phyloP scores from a whole-genome alignment of 1,140 invertebrate genomes.

The Zaprionus kolodkinae region DNA sequence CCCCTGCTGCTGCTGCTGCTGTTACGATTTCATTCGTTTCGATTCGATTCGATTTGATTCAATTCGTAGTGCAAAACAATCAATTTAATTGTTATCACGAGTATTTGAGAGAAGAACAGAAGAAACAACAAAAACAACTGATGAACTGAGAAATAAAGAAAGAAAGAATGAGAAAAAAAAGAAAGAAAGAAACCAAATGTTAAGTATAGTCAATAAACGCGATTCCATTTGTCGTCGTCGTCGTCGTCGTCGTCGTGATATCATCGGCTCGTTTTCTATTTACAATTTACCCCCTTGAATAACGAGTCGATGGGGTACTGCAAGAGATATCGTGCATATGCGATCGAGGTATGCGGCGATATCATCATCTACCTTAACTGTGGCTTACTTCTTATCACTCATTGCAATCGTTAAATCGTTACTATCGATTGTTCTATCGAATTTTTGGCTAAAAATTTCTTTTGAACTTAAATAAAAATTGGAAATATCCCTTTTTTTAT shows the following conservation, averaged over 20 bases:
- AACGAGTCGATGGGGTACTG: background rate
- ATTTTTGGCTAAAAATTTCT: background rate
- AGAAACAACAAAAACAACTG: constrained; percentile 29
- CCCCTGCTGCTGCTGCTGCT: background rate
- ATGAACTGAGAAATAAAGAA: constrained; percentile 23
- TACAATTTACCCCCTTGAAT: constrained; percentile 26
- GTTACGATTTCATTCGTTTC: constrained; percentile 14
- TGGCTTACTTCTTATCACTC: background rate
- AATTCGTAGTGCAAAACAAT: constrained; percentile 62
- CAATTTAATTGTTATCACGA: constrained; percentile 74
- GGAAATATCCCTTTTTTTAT: too few species aligned
- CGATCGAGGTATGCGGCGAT: background rate
- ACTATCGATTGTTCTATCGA: background rate
- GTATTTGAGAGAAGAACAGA: constrained; percentile 15
- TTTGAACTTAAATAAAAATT: too few species aligned
- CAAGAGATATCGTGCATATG: background rate
- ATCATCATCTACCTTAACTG: background rate
- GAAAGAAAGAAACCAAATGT: constrained; percentile 33
- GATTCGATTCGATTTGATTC: constrained; percentile 13
- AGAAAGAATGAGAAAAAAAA: constrained; percentile 18
- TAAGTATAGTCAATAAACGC: constrained; percentile 45
- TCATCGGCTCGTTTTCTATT: constrained; percentile 22
- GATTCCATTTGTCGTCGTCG: constrained; percentile 33
- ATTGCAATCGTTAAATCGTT: background rate
- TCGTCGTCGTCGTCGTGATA: constrained; percentile 10